Evolutionary conservation across 1,140 invertebrate genomes (phyloP), one percentile per base, ranked within the genome.

Genomic region (Oryctes rhinoceros): DNA sequence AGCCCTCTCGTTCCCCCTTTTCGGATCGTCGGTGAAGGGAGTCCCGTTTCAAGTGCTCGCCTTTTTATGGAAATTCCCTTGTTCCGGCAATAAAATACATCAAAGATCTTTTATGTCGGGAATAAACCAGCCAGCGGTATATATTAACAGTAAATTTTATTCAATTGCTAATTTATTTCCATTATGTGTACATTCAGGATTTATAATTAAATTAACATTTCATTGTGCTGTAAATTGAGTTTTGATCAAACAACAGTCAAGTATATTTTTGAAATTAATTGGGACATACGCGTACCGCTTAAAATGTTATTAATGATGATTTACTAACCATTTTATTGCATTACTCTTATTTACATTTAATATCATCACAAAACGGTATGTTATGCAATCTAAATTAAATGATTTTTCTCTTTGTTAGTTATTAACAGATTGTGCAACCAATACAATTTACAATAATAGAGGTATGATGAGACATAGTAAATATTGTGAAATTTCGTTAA

Each of bases 101-200:
- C 75, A 76, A 76, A 76, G 75, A 71, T 71, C 75, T 76, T 44
- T 76, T 76, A 76, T 20, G 75, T 44, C 15, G 47, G 47, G n/a
- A 9, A 48, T 47, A 76, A 76, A 76, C 10, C 37, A 47, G 39
- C 10, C 10, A 47, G 39, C 39, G 37, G 75, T 76, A 49, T 80
- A 76, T 59, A 75, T 80, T 76, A 65, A 59, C 79, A 30, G n/a
- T 76, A 80, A 80, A 80, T 75, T 80, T 76, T 59, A 80, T 80
- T 49, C 79, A 76, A 44, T 47, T 76, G 37, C 37, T 76, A 76
- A 76, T 49, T 49, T 76, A 76, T 76, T 76, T 76, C 39, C 75
- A 44, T 44, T 76, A 76, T 24, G 13, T 71, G 30, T 71, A 71
- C 24, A 24, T 71, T 35, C 24, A 71, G 65, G 65, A 71, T 71